Percentiles rank a stretch among this genome's conserved stretches.
Conservation (phyloP, 2,797 vertebrate genomes). For the Rhabdomys pumilio region DNA sequence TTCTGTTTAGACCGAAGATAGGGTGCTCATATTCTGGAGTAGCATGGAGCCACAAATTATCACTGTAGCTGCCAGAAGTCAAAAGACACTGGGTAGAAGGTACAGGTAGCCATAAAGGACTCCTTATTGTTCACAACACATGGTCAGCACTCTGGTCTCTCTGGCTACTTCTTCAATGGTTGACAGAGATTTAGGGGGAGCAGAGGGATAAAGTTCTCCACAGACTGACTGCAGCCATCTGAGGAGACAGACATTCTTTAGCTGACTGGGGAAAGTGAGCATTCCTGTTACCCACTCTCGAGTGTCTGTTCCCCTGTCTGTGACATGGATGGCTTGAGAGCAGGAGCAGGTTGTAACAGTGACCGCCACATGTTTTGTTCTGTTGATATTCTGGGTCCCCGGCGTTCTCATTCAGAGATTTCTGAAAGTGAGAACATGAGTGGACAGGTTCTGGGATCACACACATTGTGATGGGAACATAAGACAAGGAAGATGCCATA, state of each 20-base stretch:
- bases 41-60: background rate
- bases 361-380: background rate
- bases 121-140: background rate
- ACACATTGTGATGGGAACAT: background rate
- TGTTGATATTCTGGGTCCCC: background rate
- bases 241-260: conserved; percentile 7
- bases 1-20: background rate
- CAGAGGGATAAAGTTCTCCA: conserved; percentile 34
- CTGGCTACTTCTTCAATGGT: background rate
- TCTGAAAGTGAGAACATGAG: background rate
- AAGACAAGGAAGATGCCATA: background rate
- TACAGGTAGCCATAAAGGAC: background rate
- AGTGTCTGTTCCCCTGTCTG: background rate
- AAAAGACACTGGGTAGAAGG: background rate
- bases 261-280: background rate
- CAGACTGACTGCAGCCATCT: conserved; percentile 46
- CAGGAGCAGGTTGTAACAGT: background rate
- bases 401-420: background rate
- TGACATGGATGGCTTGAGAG: background rate
- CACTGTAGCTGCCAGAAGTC: background rate
- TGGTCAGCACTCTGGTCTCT: background rate
- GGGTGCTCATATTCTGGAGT: background rate
- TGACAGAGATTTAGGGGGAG: background rate
- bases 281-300: background rate
- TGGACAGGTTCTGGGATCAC: background rate